phyloP scores from a whole-genome alignment of 2,113 vertebrate species.

The Caretta caretta region DNA sequence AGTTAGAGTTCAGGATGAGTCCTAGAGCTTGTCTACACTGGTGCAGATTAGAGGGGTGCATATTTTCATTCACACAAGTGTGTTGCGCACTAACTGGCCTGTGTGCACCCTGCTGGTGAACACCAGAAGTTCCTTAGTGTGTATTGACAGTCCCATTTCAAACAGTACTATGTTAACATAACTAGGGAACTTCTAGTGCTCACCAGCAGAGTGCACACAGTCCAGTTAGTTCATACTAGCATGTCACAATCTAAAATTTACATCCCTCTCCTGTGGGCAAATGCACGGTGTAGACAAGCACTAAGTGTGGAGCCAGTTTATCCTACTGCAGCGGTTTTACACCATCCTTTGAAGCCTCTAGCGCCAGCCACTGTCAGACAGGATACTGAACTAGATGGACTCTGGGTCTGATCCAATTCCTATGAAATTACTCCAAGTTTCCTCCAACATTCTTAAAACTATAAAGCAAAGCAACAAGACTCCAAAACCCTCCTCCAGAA shows the following conservation, averaged over 20 bases:
- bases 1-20: not conserved
- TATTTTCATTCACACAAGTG: not conserved
- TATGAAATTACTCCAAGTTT: not conserved
- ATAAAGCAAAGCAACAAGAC: not conserved
- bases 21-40: not conserved
- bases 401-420: not conserved
- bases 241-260: not conserved
- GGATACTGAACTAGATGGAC: not conserved
- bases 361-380: not conserved
- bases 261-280: not conserved
- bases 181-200: not conserved
- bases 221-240: too few species aligned
- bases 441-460: not conserved
- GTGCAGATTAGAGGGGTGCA: not conserved
- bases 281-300: not conserved
- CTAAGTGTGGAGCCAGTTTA: not conserved
- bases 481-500: not conserved
- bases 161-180: not conserved
- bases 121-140: not conserved
- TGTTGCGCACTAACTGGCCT: not conserved
- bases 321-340: fast-evolving
- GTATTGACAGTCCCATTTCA: not conserved
- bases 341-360: not conserved
- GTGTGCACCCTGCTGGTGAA: not conserved
- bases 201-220: too few species aligned